Conservation (phyloP, 2,113 vertebrate species). For the Natator depressus region DNA sequence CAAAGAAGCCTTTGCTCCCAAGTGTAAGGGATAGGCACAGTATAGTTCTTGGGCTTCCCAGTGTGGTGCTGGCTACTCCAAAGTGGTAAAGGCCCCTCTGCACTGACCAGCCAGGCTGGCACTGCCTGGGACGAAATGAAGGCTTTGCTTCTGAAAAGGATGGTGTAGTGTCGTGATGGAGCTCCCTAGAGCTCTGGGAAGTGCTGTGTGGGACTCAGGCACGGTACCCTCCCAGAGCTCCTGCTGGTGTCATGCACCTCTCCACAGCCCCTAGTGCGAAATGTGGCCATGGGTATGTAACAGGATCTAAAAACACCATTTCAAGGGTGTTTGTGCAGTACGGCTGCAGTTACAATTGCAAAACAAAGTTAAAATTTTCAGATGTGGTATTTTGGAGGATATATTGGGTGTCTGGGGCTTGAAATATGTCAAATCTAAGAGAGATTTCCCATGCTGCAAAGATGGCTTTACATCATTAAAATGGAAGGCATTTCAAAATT, state of each 20-base stretch:
- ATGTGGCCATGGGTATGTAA: neutral
- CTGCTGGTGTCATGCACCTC: neutral
- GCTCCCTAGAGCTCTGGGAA: neutral
- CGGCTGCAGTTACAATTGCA: fast-evolving
- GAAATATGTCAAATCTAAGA: neutral
- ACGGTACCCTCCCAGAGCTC: neutral
- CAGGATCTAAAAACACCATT: neutral
- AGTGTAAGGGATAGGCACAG: neutral
- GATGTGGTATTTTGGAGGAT: neutral
- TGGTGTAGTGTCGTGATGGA: neutral
- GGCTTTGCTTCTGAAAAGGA: neutral
- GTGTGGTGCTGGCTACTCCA: neutral
- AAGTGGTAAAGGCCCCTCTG: fast-evolving
- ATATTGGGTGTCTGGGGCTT: neutral
- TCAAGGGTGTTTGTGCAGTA: neutral
- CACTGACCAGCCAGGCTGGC: neutral
- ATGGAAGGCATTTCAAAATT: neutral
- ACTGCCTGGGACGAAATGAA: neutral
- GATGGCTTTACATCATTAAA: neutral
- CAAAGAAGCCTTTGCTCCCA: neutral
- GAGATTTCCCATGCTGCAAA: neutral
- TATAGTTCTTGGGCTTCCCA: neutral
- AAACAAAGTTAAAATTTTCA: neutral
- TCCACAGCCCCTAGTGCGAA: neutral
- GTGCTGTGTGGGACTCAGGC: fast-evolving